phyloP scores from a whole-genome alignment of 1,140 invertebrate genomes.

The Caenorhabditis remanei region DNA sequence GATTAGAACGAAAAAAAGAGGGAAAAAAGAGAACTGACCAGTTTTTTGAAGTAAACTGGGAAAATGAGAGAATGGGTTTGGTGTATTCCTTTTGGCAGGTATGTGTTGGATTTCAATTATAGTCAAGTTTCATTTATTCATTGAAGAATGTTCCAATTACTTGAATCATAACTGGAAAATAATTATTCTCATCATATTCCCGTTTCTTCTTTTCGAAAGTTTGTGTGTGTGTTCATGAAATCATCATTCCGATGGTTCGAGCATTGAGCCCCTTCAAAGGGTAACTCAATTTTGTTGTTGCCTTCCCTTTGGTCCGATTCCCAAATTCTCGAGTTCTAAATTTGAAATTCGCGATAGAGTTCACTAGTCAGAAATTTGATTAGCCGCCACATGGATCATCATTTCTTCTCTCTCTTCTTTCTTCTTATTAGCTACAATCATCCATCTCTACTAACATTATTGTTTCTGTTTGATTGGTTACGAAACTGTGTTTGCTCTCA shows the following conservation, averaged over 20 bases:
- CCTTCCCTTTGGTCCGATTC: background rate
- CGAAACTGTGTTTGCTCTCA: background rate
- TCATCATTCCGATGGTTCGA: conserved; percentile 37
- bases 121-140: no score
- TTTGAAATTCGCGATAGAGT: conserved; percentile 14
- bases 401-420: conserved; percentile 1
- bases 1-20: conserved; percentile 22
- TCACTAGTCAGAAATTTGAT: conserved; percentile 49
- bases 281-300: conserved; percentile 44
- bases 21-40: conserved; percentile 32
- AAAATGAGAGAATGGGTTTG: background rate
- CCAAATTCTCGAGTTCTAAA: conserved; percentile 41
- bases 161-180: no score
- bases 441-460: conserved; percentile 4
- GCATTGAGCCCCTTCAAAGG: conserved; percentile 28
- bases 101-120: background rate
- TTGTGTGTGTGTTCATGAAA: background rate
- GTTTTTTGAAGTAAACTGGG: conserved; percentile 18
- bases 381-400: conserved; percentile 46
- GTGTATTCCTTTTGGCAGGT: background rate
- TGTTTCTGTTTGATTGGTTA: conserved; percentile 43
- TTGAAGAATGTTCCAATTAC: no score
- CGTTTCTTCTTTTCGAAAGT: background rate
- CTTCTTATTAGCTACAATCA: conserved; percentile 39
- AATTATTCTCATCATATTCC: background rate